Base-by-base conservation (phyloP, 2,113 vertebrate species). In the Hucho hucho region DNA sequence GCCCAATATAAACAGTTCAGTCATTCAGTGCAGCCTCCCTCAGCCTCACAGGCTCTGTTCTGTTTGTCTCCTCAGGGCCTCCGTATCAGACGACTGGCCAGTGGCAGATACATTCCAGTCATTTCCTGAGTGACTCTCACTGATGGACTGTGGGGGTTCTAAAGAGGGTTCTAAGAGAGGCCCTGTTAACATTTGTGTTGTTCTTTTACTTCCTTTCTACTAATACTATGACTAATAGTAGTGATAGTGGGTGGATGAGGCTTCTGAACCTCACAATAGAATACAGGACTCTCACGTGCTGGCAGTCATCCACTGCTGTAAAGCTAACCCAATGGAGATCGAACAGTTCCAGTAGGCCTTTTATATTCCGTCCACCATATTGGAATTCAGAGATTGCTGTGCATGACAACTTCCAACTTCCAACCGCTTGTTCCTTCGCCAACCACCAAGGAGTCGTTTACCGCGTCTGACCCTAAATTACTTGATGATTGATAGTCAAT, bases 111-210 rank as follows among this genome's bases (percentile, higher is more conserved):
- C 83, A 64, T 76, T 83, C 73, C 82, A 86, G 81, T 85, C 72
- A 83, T 85, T 87, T 89, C 86, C 85, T 84, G 83, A 81, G 70
- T 87, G 81, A 84, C 70, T 85, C 86, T 80, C 29, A 20, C 11
- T 53, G 2, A 43, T 72, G 69, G 70, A 74, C 63, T 75, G 28
- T 16, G 26, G 69, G 70, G 29, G 13, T 49, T 49, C 47, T 49
- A 49, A 49, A 49, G 14, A 4, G 14, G 49, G 49, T 53, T 53
- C 49, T 18, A 43, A 43, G 49, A 53, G 49, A 18, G 49, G 49
- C 49, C 49, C 14, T 53, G 14, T 53, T 53, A 53, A 53, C 49
- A 53, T 53, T 53, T 18, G 49, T 53, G 49, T 3, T 16, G 16
- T 18, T 53, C 16, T 53, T 18, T 53, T 53, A 18, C 13, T 18